Evolutionary conservation across 2,888 invertebrate genomes (phyloP), one percentile per base, ranked within the genome.

Genomic region (Agrochola lychnidis): DNA sequence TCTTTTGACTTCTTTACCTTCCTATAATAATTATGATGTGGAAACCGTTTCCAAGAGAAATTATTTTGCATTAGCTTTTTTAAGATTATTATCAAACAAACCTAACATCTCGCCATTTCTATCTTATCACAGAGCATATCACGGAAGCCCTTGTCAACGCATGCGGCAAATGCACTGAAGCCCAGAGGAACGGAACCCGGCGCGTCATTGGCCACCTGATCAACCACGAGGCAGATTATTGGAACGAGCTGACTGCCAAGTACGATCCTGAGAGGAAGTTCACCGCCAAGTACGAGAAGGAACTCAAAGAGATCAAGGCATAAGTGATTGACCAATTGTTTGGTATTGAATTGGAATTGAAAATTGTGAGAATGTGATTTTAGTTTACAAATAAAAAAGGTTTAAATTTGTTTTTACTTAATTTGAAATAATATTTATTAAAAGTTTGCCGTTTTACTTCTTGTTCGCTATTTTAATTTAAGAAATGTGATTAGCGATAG

Each of bases 201-300:
- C 86, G 81, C 1, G 93, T 94, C 19, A 92, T 94, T 75, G 73
- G 66, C 0, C 90, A 93, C 80, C 84, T 94, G 56, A 92, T 93
- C 84, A 92, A 94, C 81, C 62, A 94, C 22, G 91, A 94, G 72
- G 76, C 78, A 95, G 93, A 91, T 0, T 90, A 81, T 86, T 96
- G 96, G 96, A 80, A 86, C 1, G 84, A 94, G 73, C 91, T 97
- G 22, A 87, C 87, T 40, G 89, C 77, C 45, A 95, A 95, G 69
- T 96, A 93, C 83, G 96, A 97, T 78, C 94, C 96, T 1, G 83
- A 90, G 0, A 90, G 83, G 42, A 91, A 93, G 53, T 96, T 91
- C 89, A 86, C 89, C 19, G 83, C 79, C 10, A 92, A 92, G 66
- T 95, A 95, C 82, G 95, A 96, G 75, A 84, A 89, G 19, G 94